A percentile compares a stretch with the other conserved stretches of the same genome.
Conservation (phyloP, 2,113 vertebrate species). For the Rallus limicola region DNA sequence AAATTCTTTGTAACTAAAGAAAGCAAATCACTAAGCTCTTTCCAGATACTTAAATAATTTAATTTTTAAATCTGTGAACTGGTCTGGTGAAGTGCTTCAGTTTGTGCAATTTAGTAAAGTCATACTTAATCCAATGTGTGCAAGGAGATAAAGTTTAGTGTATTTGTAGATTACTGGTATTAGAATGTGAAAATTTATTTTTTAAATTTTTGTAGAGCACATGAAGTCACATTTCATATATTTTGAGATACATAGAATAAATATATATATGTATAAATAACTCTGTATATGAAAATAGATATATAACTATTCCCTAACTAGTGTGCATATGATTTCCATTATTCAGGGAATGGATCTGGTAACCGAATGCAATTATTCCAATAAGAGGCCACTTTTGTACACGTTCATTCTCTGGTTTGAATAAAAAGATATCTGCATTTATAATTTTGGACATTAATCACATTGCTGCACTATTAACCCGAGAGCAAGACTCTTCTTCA, state of each 20-base stretch:
- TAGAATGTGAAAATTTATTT: not conserved
- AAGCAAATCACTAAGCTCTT: not conserved
- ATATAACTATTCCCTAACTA: not conserved
- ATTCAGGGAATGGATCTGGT: not conserved
- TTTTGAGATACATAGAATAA: not conserved
- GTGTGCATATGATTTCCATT: not conserved
- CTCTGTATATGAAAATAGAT: not conserved
- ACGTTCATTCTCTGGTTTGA: not conserved
- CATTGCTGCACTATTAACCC: not conserved
- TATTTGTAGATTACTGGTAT: not conserved
- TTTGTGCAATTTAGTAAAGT: not conserved
- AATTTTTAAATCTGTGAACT: not conserved
- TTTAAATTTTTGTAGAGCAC: not conserved
- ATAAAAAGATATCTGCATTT: not conserved
- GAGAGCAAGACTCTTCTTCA: not conserved
- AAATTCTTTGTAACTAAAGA: not conserved
- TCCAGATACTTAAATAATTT: not conserved
- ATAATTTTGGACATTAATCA: not conserved
- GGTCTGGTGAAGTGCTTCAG: not conserved
- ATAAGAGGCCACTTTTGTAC: not conserved
- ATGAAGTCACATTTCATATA: not conserved
- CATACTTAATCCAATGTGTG: not conserved
- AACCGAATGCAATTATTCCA: not conserved
- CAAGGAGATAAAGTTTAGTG: not conserved
- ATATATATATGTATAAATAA: not conserved